Percentiles rank a stretch among this genome's conserved stretches.
Evolutionary conservation across 1,140 invertebrate genomes (phyloP).

Genomic region (Leptopilina boulardi): DNA sequence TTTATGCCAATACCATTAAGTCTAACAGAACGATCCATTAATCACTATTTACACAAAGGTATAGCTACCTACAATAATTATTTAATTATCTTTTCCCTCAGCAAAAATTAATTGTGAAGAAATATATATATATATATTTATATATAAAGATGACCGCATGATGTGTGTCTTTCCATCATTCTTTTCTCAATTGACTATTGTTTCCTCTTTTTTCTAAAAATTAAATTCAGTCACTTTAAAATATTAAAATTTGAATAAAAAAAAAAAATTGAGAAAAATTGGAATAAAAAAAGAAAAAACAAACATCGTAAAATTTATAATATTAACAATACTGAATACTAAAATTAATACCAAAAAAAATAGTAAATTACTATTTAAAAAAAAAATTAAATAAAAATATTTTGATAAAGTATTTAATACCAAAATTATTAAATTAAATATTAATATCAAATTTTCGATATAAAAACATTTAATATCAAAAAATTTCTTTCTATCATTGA

Average conservation of each 20-base stretch:
- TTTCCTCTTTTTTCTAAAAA: too few relatives aligned
- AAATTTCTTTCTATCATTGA: constrained; percentile 35
- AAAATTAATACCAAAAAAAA: too few relatives aligned
- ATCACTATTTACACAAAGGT: constrained; percentile 59
- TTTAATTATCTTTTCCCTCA: constrained; percentile 37
- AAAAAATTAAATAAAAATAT: too few relatives aligned
- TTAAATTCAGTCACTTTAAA: too few relatives aligned
- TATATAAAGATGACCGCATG: background rate
- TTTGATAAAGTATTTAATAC: background rate
- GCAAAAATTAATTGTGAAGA: constrained; percentile 48
- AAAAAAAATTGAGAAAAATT: too few relatives aligned
- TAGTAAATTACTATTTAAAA: too few relatives aligned
- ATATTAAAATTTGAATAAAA: too few relatives aligned
- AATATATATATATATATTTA: too few relatives aligned
- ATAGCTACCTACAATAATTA: constrained; percentile 46
- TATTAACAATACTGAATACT: too few relatives aligned
- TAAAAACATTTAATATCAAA: background rate
- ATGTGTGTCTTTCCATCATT: background rate
- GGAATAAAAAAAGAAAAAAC: too few relatives aligned
- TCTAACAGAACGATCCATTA: constrained; percentile 57
- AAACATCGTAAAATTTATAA: too few relatives aligned
- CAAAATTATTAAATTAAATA: background rate
- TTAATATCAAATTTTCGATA: background rate
- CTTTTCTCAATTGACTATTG: background rate
- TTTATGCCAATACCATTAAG: constrained; percentile 58